Evolutionary conservation across 2,888 invertebrate genomes (phyloP).

Genomic region (Cheilosia urbana): DNA sequence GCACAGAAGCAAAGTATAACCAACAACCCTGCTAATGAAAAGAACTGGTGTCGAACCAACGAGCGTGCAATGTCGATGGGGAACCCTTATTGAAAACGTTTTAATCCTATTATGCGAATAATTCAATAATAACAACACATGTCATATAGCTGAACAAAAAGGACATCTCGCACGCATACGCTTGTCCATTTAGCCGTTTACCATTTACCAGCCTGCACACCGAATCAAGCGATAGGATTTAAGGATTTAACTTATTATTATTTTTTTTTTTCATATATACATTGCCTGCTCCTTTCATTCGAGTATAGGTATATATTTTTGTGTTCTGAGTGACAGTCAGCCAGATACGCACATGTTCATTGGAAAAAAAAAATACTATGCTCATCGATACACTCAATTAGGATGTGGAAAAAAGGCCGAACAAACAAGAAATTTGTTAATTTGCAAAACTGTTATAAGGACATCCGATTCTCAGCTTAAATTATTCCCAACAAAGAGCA

Average conservation of each 20-base stretch:
- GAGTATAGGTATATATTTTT: conserved; percentile 31
- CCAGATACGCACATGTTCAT: conserved; percentile 4
- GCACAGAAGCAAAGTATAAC: conserved; percentile 27
- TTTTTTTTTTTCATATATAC: not conserved
- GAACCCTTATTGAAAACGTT: conserved; percentile 79
- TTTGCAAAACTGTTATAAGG: conserved; percentile 62
- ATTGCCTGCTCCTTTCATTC: conserved; percentile 31
- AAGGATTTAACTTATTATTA: conserved; percentile 70
- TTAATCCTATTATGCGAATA: conserved; percentile 83
- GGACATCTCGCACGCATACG: conserved; percentile 73
- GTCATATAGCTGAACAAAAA: conserved; percentile 77
- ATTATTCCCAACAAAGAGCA: conserved; percentile 10
- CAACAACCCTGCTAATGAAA: conserved; percentile 43
- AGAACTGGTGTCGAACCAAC: conserved; percentile 72
- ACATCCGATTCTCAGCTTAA: conserved; percentile 44
- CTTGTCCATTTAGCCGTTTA: conserved; percentile 60
- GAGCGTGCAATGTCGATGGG: conserved; percentile 68
- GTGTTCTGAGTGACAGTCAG: conserved; percentile 43
- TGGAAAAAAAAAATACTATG: conserved; percentile 28
- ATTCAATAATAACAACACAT: conserved; percentile 83
- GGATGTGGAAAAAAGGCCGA: conserved; percentile 41
- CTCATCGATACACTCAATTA: conserved; percentile 66
- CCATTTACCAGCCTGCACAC: conserved; percentile 73
- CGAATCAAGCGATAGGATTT: conserved; percentile 72
- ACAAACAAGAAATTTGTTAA: conserved; percentile 68